Base-by-base conservation (phyloP, 2,888 invertebrate genomes). In the Anodontia alba region DNA sequence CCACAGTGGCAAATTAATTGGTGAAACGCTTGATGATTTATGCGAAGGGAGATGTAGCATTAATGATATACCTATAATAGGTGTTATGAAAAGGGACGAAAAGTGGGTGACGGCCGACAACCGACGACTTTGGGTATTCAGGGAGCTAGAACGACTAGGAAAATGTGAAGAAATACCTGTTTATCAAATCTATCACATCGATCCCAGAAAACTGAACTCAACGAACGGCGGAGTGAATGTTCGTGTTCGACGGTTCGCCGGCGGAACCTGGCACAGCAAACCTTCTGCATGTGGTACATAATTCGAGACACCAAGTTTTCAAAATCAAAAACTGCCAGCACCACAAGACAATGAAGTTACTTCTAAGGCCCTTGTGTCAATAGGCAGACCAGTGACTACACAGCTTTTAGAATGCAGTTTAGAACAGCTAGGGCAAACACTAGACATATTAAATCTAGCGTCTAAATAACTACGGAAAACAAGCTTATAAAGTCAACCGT, bases 11-110 rank as follows among this genome's bases (percentile, higher is more conserved):
- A 54, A 69, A 5, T 17, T 33, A 26, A 80, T 80, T 5, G 80
- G 80, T 29, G 76, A 80, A 69, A 76, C 76, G 1, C 54, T 80
- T 29, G 80, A 80, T 46, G 80, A 80, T 62, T 68, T 80, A 36
- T 80, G 76, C 68, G 76, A 80, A 38, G 73, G 76, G 12, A 68
- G 76, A 43, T 71, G 49, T 23, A 72, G 10, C 23, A 72, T 76
- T 31, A 31, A 42, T 31, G 43, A 71, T 26, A 72, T 80, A 23
- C 76, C 76, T 1, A 54, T 3, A n/a, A 76, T 80, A 36, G 33
- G 68, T 1, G 80, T 76, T 2, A 69, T 69, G 29, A 49, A 73
- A 12, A 62, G 57, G 15, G 69, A 29, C 12, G 73, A 57, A 7
- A 54, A 54, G 23, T 80, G 80, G 80, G 72, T 76, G 29, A 69